Conservation (phyloP, 2,888 invertebrate genomes). For the Melanargia galathea region DNA sequence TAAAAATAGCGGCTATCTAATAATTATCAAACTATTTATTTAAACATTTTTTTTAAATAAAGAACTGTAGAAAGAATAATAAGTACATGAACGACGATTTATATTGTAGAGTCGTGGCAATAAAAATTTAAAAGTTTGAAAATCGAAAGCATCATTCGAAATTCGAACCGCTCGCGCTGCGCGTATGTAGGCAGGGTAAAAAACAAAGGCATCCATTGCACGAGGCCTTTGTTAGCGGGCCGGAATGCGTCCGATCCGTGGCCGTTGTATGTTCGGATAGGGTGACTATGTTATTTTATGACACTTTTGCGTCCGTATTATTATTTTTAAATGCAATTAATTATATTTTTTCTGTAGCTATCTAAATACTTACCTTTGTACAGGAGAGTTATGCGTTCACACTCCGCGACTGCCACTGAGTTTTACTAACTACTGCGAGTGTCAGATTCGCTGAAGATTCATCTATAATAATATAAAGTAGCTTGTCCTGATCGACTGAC, state of each 20-base stretch:
- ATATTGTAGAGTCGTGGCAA: conserved; percentile 8
- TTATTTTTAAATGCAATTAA: no score
- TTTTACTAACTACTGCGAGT: no score
- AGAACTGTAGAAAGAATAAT: background rate
- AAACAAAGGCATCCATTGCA: conserved; percentile 46
- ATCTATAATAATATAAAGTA: no score
- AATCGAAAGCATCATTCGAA: conserved; percentile 40
- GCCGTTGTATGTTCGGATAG: conserved; percentile 18
- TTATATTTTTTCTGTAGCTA: no score
- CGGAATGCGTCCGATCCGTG: conserved; percentile 52
- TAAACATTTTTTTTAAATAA: no score
- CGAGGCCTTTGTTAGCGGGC: conserved; percentile 51
- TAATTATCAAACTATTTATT: no score
- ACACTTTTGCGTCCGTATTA: background rate
- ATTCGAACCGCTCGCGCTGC: conserved; percentile 42
- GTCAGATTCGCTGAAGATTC: no score
- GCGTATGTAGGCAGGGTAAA: conserved; percentile 36
- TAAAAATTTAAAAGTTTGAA: conserved; percentile 31
- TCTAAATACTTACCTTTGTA: no score
- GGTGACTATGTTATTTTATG: conserved; percentile 23
- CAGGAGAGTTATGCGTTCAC: no score
- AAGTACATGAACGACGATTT: background rate
- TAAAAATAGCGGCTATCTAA: no score
- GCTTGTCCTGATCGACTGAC: no score
- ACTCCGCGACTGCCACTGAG: no score